A percentile compares a stretch with the other conserved stretches of the same genome.
phyloP scores from a whole-genome alignment of 2,888 invertebrate genomes.

The Alloplasta piceator region DNA sequence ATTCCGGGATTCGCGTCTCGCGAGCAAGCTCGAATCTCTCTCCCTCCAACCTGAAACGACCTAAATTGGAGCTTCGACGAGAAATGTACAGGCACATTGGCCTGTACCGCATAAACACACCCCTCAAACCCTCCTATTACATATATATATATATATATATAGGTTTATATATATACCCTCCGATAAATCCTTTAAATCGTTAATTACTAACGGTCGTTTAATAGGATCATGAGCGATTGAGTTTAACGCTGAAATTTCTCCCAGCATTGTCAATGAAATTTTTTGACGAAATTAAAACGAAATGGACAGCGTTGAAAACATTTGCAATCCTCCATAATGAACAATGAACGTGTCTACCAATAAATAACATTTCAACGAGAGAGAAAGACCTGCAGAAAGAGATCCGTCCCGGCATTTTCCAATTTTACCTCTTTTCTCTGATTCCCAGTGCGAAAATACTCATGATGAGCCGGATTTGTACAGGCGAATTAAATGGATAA shows the following conservation, averaged over 20 bases:
- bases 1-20: constrained; percentile 61
- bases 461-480: too few species aligned
- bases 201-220: constrained; percentile 45
- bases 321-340: not conserved
- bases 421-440: constrained; percentile 34
- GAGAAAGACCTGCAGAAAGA: not conserved
- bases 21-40: constrained; percentile 30
- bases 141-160: not conserved
- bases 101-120: not conserved
- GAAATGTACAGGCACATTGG: constrained; percentile 37
- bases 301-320: not conserved
- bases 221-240: constrained; percentile 26
- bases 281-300: constrained; percentile 9
- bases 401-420: constrained; percentile 7
- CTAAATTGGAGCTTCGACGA: constrained; percentile 56
- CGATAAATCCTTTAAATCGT: constrained; percentile 22
- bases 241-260: constrained; percentile 10
- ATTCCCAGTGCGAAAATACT: not conserved
- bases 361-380: constrained; percentile 20
- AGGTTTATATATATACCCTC: not conserved
- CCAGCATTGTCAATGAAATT: constrained; percentile 16
- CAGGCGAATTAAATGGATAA: too few species aligned
- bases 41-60: constrained; percentile 18
- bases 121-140: too few species aligned
- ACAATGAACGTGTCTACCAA: not conserved